A percentile compares a stretch with the other conserved stretches of the same genome.
Conservation (phyloP, 2,797 vertebrate species). For the Nyctalus aviator region DNA sequence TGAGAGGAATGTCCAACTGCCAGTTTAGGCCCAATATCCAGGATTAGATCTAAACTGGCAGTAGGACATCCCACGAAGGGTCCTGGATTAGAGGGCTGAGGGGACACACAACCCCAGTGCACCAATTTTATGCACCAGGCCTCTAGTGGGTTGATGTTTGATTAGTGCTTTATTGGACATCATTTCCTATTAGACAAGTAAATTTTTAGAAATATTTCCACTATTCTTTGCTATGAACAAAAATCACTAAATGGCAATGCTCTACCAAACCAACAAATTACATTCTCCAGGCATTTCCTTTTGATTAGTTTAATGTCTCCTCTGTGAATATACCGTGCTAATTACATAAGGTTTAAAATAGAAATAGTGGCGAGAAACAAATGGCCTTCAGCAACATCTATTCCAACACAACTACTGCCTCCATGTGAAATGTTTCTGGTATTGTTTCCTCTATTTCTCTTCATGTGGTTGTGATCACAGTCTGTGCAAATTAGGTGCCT, state of each 20-base stretch:
- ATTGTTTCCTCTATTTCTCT: not conserved
- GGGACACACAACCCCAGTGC: too few relatives aligned
- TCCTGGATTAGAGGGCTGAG: too few relatives aligned
- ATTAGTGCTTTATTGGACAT: not conserved
- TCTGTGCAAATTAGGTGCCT: not conserved
- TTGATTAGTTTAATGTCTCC: not conserved
- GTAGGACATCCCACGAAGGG: too few relatives aligned
- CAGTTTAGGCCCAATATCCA: too few relatives aligned
- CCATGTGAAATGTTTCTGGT: not conserved
- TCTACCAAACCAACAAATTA: not conserved
- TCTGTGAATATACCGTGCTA: not conserved
- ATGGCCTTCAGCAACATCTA: not conserved
- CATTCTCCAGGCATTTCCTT: not conserved
- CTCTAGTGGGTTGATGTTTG: not conserved
- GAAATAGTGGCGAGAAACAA: not conserved
- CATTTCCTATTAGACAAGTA: not conserved
- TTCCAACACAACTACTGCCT: not conserved
- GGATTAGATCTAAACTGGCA: too few relatives aligned
- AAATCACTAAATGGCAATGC: not conserved
- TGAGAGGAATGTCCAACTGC: too few relatives aligned
- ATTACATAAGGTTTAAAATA: slow-evolving; percentile 22
- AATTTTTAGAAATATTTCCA: not conserved
- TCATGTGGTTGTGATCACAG: not conserved
- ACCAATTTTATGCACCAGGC: too few relatives aligned
- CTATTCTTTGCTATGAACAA: not conserved